Evolutionary conservation across 1,140 invertebrate species (phyloP), one percentile per base, ranked within the genome.

Genomic region (Gonioctena quinquepunctata): DNA sequence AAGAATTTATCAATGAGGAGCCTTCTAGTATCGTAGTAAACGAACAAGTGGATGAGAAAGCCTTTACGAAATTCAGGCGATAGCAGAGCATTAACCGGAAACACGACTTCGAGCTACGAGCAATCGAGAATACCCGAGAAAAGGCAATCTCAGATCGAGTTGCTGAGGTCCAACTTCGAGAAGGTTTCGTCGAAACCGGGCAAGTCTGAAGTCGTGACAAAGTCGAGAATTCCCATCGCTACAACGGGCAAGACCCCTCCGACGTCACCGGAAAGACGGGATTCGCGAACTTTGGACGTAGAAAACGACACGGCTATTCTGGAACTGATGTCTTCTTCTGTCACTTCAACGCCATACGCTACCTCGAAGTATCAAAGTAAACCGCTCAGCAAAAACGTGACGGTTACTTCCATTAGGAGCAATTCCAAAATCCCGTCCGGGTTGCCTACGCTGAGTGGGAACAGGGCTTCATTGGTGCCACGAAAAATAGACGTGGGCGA

Each of bases 31-130:
- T 69, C 11, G 64, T 76, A 50, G 42, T 69, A 26, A 64, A 72
- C n/a, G 77, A 80, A 52, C 76, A 73, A 23, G 69, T 76, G 2
- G 79, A 81, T 59, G 79, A 80, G 60, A 79, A 75, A 22, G 79
- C 54, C 66, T 77, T 11, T 74, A 79, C 22, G 16, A 42, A n/a
- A 42, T 81, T n/a, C 77, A 82, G 49, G 79, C 82, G 64, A 79
- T 81, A 16, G 80, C 76, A 2, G 80, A 82, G 61, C 79, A 80
- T 62, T 77, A 81, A 57, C 65, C 81, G 48, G 81, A 82, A 69
- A 82, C 77, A 83, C 85, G 25, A 88, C 88, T 18, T 85, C 88
- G 0, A 88, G 86, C 23, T 88, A 89, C 74, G 87, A 88, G 83
- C 82, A 82, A 69, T 81, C 82, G 1, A 83, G 79, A 68, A 76